Evolutionary conservation across 2,113 vertebrate species (phyloP), one percentile per base, ranked within the genome.

Genomic region (Salvelinus sp.): DNA sequence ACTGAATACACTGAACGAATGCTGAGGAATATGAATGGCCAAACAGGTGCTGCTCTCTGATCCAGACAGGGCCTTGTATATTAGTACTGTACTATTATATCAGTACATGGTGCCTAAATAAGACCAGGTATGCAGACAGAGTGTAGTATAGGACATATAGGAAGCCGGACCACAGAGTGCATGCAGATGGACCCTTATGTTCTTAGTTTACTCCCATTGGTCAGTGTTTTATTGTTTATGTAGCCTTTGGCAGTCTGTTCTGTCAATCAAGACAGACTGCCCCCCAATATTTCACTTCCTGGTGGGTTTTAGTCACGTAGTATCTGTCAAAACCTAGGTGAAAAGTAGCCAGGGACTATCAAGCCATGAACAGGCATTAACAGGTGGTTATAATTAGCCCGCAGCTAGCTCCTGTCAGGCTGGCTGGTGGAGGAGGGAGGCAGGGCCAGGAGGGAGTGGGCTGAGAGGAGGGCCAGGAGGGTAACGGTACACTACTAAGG

Each of bases 371-470:
- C 79, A 82, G 81, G 77, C 86, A 30, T n/a, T 28, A 48, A 80
- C 73, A 72, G 85, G 84, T 72, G 28, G 87, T 86, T 92, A 91
- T 89, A 88, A 91, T 91, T 91, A 91, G 89, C 83, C 76, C 6
- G 57, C 79, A 77, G 69, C 74, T 79, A 76, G 69, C 74, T 79
- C 76, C 54, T 81, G 63, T 58, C 13, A 38, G 78, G 28, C 75
- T 85, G 77, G 85, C 73, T 69, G 16, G 7, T 62, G 33, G 72
- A 30, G 58, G 25, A 25, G 30, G 66, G 66, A 20, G 66, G 66
- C 16, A 18, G 50, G 16, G 63, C 58, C 27, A 68, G 81, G 28
- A 72, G 82, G 79, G 86, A 58, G 12, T 5, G 60, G 38, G 64
- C 23, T 47, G 14, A 28, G 30, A 7, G 66, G 7, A 28, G 18